phyloP scores from a whole-genome alignment of 2,113 vertebrate genomes.

The Tonatia bakeri region DNA sequence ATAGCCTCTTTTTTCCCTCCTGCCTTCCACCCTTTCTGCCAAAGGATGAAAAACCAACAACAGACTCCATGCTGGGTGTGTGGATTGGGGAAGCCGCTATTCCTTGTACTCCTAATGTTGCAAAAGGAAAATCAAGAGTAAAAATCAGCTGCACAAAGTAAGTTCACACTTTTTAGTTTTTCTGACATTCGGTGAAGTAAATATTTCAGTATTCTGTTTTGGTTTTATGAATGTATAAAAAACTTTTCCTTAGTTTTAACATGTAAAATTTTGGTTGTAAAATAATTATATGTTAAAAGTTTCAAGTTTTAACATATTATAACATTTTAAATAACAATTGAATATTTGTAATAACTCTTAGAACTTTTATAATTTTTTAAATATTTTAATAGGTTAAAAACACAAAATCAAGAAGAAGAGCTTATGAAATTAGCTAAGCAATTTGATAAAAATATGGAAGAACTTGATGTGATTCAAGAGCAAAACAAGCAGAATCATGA shows the following conservation, averaged over 20 bases:
- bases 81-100: constrained; percentile 92
- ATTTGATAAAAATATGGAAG: constrained; percentile 92
- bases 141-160: constrained; percentile 84
- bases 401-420: constrained; percentile 87
- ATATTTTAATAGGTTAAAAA: constrained; percentile 76
- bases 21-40: not conserved
- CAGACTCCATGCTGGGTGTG: constrained; percentile 85
- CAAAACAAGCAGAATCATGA: constrained; percentile 69
- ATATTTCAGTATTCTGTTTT: constrained; percentile 4
- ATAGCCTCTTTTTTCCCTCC: not conserved
- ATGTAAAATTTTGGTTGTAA: constrained; percentile 21
- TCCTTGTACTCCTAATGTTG: constrained; percentile 86
- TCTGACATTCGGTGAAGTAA: not conserved
- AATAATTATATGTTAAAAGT: not conserved
- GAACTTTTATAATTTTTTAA: constrained; percentile 25
- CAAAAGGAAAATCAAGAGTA: constrained; percentile 79
- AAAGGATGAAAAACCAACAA: constrained; percentile 84
- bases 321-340: not conserved
- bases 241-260: constrained; percentile 8
- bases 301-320: constrained; percentile 1
- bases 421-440: constrained; percentile 91
- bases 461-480: constrained; percentile 83
- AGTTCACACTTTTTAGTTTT: constrained; percentile 37
- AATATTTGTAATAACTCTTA: not conserved
- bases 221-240: not conserved